Evolutionary conservation across 2,113 vertebrate species (phyloP), one percentile per base, ranked within the genome.

Genomic region (Gymnogyps californianus): DNA sequence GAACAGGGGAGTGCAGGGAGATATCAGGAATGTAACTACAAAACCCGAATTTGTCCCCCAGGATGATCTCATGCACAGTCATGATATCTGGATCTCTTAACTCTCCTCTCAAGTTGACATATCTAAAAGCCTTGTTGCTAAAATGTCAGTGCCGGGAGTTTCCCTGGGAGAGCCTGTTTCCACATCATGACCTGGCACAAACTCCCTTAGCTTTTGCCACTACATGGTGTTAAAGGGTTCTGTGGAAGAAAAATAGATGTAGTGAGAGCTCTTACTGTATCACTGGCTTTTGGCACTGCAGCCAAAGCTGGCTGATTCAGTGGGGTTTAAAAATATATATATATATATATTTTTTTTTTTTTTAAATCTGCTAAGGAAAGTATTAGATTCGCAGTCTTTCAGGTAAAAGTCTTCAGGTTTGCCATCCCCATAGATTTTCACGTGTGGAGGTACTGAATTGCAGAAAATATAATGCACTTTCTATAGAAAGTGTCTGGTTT

Each of bases 141-240:
- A 93, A 95, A 96, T 96, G 93, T 93, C 90, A 83, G 62, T 21
- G 82, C 87, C 0, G 32, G 93, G 93, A 96, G 74, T 85, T 97
- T 96, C 89, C 96, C 93, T 95, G 78, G 87, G 94, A 96, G 93
- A 96, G 54, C 83, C 83, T 61, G 36, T 92, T 84, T 96, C 89
- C 78, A 11, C 91, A 87, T 88, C 75, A 54, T 91, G 87, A 91
- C 94, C 87, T 97, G 97, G 96, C 93, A 96, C 87, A 85, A 83
- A 77, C 75, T 96, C 87, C 62, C 87, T 95, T 21, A 62, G 84
- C 87, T 97, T 83, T 88, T 91, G 91, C 87, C 88, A 93, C 94
- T 42, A 51, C 3, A 7, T 47, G 62, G 49, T 82, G 70, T 65
- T 89, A 55, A 76, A 93, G 91, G 76, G 57, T 83, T 95, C 72